phyloP scores from a whole-genome alignment of 1,140 invertebrate species.

The Drosophila ambigua region DNA sequence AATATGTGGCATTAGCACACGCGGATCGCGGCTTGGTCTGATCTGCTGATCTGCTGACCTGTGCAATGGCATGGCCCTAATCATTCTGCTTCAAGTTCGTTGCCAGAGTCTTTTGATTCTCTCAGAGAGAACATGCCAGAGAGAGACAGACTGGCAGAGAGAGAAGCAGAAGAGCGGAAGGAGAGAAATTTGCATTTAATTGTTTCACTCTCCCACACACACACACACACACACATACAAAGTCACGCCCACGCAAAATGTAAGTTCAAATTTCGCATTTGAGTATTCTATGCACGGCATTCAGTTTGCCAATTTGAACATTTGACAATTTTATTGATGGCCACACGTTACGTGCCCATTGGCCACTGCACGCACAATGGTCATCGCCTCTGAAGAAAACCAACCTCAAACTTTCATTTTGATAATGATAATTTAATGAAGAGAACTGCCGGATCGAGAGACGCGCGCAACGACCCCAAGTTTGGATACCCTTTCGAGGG shows the following conservation, averaged over 20 bases:
- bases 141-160: not conserved
- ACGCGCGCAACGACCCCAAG: not conserved
- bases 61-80: slow-evolving; percentile 33
- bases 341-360: slow-evolving; percentile 63
- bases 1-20: slow-evolving; percentile 38
- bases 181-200: slow-evolving; percentile 55
- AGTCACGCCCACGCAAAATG: slow-evolving; percentile 13
- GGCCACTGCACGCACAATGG: slow-evolving; percentile 36
- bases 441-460: slow-evolving; percentile 5
- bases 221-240: not conserved
- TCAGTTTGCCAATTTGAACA: slow-evolving; percentile 59
- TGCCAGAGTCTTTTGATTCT: slow-evolving; percentile 58
- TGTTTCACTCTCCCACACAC: slow-evolving; percentile 4
- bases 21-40: not conserved
- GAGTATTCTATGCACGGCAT: slow-evolving; percentile 50
- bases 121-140: not conserved
- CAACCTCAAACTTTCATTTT: slow-evolving; percentile 45
- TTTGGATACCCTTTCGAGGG: not conserved
- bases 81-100: slow-evolving; percentile 53
- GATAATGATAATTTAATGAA: slow-evolving; percentile 59
- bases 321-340: slow-evolving; percentile 76
- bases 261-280: slow-evolving; percentile 25
- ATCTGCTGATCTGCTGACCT: slow-evolving; percentile 9
- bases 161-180: slow-evolving; percentile 4
- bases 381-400: slow-evolving; percentile 8